phyloP scores from a whole-genome alignment of 2,113 vertebrate species.

The Sylvilagus bachmani region DNA sequence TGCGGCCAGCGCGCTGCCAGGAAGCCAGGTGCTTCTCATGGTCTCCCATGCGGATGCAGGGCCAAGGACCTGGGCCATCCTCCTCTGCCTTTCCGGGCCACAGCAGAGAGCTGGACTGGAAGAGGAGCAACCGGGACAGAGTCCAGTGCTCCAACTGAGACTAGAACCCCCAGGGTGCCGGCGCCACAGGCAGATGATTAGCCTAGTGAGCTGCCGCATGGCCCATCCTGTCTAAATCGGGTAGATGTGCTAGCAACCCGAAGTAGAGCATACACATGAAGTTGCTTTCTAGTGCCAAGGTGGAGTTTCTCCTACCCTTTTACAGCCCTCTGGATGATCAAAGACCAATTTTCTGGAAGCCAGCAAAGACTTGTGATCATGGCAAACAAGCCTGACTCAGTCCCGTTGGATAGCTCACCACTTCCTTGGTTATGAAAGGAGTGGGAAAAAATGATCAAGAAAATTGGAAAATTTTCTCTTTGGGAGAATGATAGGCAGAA shows the following conservation, averaged over 20 bases:
- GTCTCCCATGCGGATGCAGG: too few species aligned
- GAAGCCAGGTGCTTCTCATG: too few species aligned
- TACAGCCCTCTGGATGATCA: background rate
- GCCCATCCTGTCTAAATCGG: background rate
- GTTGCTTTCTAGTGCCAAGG: background rate
- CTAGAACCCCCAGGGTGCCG: too few species aligned
- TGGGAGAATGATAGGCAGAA: slow-evolving; percentile 41
- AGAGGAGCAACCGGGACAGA: too few species aligned
- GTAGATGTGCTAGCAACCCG: background rate
- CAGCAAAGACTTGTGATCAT: background rate
- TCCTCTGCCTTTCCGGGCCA: too few species aligned
- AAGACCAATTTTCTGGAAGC: background rate
- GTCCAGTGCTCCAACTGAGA: too few species aligned
- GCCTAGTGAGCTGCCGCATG: background rate
- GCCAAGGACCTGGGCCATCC: too few species aligned
- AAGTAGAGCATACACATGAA: background rate
- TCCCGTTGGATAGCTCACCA: background rate
- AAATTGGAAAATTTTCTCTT: slow-evolving; percentile 32
- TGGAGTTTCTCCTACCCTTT: background rate
- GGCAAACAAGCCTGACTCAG: background rate
- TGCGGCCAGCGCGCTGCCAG: too few species aligned
- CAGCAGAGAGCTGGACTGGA: too few species aligned
- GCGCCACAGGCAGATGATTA: too few species aligned
- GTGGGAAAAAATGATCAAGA: background rate
- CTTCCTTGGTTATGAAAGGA: slow-evolving; percentile 22